Base-by-base conservation (phyloP, 64 coral and sea anemone species). In the Orbicella faveolata region DNA sequence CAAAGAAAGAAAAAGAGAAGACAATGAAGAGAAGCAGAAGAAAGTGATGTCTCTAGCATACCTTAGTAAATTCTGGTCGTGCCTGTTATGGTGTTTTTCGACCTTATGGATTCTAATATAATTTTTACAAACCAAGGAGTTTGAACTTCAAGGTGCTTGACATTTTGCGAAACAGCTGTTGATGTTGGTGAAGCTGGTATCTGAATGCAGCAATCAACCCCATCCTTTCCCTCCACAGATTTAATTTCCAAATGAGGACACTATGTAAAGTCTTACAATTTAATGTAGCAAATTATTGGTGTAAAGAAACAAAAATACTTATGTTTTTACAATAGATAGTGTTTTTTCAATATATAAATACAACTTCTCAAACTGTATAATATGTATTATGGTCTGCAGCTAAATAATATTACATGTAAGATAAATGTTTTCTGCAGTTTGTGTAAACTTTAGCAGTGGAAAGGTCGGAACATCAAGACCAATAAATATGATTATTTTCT, bases 1-100 rank as follows among this genome's bases (percentile, higher is more conserved):
- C 96, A 2, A 98, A 93, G 26, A 95, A 93, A n/a, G 96, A 98
- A n/a, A 98, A 98, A 48, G 93, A 91, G 30, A 98, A 98, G 77
- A 95, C 73, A 13, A 68, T 86, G 34, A 98, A 98, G 72, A 88
- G 89, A 80, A 98, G 96, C 84, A 90, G 96, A 81, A 95, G 90
- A 83, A 98, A 92, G 64, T 75, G 44, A 26, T 83, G 39, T 75
- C 57, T 35, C 69, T 1, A 11, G 54, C 54, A 2, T 41, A 41
- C 54, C 0, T 57, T 14, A 57, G 30, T 30, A 30, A 30, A 57
- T 14, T 57, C 9, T 57, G 54, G 3, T 57, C 3, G 1, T 57
- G 1, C 36, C 9, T 48, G 73, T 65, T 33, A 70, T 23, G 21
- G 1, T 70, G 67, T 5, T 33, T n/a, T 7, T 26, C 18, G 5